Percentiles rank a stretch among this genome's conserved stretches.
Conservation (phyloP, 2,888 invertebrate genomes). For the Perdita meconis region DNA sequence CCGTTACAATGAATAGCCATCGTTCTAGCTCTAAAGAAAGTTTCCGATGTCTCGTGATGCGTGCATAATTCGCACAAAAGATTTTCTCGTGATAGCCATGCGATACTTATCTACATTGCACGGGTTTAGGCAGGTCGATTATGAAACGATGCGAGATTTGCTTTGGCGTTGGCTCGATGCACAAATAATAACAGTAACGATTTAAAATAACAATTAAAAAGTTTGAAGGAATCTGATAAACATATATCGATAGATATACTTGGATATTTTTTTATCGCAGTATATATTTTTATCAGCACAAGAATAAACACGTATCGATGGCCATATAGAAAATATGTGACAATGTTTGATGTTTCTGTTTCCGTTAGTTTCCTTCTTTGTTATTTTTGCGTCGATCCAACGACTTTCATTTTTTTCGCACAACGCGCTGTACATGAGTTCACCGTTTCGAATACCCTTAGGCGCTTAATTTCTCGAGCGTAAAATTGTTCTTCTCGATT, state of each 20-base stretch:
- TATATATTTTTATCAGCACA: slow-evolving; percentile 1
- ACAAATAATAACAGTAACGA: slow-evolving; percentile 2
- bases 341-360: neutral
- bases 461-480: slow-evolving; percentile 18
- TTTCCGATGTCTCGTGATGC: neutral
- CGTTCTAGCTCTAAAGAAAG: slow-evolving; percentile 5
- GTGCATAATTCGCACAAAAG: slow-evolving; percentile 41
- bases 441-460: neutral
- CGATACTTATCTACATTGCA: slow-evolving; percentile 57
- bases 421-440: slow-evolving; percentile 23
- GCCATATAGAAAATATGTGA: neutral
- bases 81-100: slow-evolving; percentile 66
- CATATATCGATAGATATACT: neutral
- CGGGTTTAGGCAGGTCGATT: slow-evolving; percentile 32
- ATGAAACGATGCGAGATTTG: slow-evolving; percentile 28
- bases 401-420: slow-evolving; percentile 20
- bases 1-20: neutral
- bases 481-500: slow-evolving; percentile 7
- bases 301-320: neutral
- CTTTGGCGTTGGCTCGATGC: slow-evolving; percentile 9
- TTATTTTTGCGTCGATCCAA: slow-evolving; percentile 23
- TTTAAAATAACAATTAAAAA: no score
- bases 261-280: slow-evolving; percentile 20
- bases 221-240: no score
- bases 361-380: neutral